phyloP scores from a whole-genome alignment of 2,888 invertebrate species.

The Conus canariensis region DNA sequence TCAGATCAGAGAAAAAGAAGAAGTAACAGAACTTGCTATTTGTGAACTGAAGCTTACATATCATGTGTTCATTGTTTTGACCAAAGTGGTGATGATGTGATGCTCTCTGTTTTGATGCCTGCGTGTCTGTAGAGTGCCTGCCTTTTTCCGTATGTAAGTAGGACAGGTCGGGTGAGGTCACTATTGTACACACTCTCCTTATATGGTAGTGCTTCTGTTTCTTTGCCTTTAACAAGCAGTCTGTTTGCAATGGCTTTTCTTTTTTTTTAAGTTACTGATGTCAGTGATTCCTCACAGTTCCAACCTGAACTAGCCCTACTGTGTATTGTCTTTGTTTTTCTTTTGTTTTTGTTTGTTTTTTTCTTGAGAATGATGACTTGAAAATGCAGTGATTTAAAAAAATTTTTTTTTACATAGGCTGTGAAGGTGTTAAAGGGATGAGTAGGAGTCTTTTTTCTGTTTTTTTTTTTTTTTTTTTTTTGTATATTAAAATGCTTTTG shows the following conservation, averaged over 20 bases:
- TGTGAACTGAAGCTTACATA: background rate
- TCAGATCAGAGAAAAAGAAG: background rate
- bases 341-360: background rate
- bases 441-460: too few species aligned
- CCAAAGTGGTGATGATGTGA: conserved; percentile 3
- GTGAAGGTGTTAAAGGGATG: too few species aligned
- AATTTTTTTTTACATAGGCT: too few species aligned
- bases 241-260: background rate
- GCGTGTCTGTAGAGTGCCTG: conserved; percentile 55
- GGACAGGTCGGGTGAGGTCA: conserved; percentile 36
- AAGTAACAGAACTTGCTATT: background rate
- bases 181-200: conserved; percentile 18
- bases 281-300: too few species aligned
- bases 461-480: background rate
- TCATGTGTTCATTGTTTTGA: background rate
- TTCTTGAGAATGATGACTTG: background rate
- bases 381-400: too few species aligned
- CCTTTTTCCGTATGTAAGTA: conserved; percentile 58
- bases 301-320: too few species aligned
- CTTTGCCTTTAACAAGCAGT: background rate
- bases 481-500: background rate
- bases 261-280: background rate
- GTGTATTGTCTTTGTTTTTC: background rate
- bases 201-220: conserved; percentile 23
- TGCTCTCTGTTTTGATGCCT: conserved; percentile 39